These are phyloP conservation scores for Portevinia maculata DNA, from an alignment of 2,888 invertebrate species.

Conservation along the genomic window DNA sequence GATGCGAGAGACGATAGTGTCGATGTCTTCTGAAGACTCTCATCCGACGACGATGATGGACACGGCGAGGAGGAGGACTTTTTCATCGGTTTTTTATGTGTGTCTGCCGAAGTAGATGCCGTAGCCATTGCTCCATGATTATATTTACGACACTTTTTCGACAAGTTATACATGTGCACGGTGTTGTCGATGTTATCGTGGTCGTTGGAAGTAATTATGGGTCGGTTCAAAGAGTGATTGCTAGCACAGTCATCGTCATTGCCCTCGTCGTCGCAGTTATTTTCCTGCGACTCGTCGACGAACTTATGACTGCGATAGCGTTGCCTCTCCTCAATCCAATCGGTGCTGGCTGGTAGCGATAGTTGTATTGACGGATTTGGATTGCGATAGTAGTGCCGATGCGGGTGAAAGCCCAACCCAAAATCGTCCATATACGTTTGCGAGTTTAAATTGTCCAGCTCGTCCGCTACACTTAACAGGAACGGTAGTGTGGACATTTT, in stretches of 20 bases:
- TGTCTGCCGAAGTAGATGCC: conserved; percentile 52
- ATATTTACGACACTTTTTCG: conserved; percentile 81
- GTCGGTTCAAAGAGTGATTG: conserved; percentile 46
- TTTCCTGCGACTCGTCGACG: conserved; percentile 79
- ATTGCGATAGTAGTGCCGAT: conserved; percentile 81
- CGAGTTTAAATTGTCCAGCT: conserved; percentile 81
- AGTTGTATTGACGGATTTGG: conserved; percentile 81
- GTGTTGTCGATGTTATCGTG: conserved; percentile 80
- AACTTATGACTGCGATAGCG: conserved; percentile 78
- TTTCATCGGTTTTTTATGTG: conserved; percentile 70
- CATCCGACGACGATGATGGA: conserved; percentile 77
- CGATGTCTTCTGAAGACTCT: conserved; percentile 81
- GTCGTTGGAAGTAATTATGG: conserved; percentile 75
- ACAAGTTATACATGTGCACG: conserved; percentile 81
- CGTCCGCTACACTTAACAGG: conserved; percentile 81
- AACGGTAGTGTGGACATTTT: conserved; percentile 82
- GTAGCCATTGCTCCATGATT: conserved; percentile 76
- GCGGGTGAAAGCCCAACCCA: conserved; percentile 82
- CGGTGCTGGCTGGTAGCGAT: conserved; percentile 81
- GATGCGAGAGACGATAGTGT: conserved; percentile 76
- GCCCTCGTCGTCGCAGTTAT: conserved; percentile 76
- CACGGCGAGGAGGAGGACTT: conserved; percentile 49
- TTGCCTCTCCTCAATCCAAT: conserved; percentile 80
- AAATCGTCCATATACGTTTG: conserved; percentile 82
- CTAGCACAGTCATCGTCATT: conserved; percentile 69